Evolutionary conservation across 2,888 invertebrate species (phyloP), one percentile per base, ranked within the genome.

Genomic region (Pecten maximus): DNA sequence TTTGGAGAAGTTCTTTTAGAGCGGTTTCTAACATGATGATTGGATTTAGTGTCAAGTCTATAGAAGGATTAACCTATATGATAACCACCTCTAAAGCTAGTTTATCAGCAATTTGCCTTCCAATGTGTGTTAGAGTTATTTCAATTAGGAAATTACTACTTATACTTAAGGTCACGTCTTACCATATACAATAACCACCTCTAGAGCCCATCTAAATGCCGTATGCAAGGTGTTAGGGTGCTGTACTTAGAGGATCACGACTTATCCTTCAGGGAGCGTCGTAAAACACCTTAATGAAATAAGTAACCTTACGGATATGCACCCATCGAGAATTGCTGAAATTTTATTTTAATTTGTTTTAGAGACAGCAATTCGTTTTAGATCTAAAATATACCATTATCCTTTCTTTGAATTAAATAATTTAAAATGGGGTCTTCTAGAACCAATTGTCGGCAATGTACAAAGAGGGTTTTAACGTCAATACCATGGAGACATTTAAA

Each of bases 41-140:
- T 74, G 28, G 74, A 74, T 74, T 74, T 74, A 35, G 35, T 74
- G 74, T 74, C 74, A 35, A 74, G 74, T 28, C 74, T 74, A 74
- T 35, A 28, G 74, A 74, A 4, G 35, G 28, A 74, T 74, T 74
- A 74, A 74, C 74, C 2, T 28, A 28, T 35, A 74, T 74, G 74
- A 28, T 28, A 74, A 74, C 74, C 74, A 35, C 74, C 28, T 35
- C 28, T 74, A 74, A 12, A 74, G 35, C 35, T 10, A 35, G 15
- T 74, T 19, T 35, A 74, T 35, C 74, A 28, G 74, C 35, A 2
- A 74, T 28, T 74, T 74, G 74, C 28, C 74, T 28, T 35, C 35
- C 28, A 15, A 0, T 28, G 8, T 74, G 8, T 28, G 35, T 74
- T 35, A 74, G 3, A 74, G 74, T 28, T 74, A n/a, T 35, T 60